A percentile compares a stretch with the other conserved stretches of the same genome.
Conservation (phyloP, 2,113 vertebrate species). For the Ptilorrhoa leucosticta region DNA sequence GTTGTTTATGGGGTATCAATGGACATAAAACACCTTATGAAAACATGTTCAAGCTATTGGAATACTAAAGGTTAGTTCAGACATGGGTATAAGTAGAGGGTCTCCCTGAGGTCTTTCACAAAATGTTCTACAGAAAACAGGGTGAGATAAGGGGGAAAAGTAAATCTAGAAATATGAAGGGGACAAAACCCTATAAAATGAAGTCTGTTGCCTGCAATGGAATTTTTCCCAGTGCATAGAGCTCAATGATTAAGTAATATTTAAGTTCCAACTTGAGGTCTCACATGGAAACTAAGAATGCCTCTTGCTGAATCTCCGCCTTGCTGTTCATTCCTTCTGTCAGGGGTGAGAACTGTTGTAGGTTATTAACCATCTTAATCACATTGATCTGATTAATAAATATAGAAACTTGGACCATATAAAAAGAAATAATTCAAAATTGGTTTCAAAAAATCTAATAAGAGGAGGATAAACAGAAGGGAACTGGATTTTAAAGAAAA, state of each 20-base stretch:
- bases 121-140: background rate
- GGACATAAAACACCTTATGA: background rate
- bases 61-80: background rate
- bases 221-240: background rate
- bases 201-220: background rate
- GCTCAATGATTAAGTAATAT: background rate
- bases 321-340: background rate
- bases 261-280: background rate
- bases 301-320: background rate
- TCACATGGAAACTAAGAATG: background rate
- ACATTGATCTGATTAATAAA: background rate
- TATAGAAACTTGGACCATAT: background rate
- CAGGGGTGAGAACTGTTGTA: background rate
- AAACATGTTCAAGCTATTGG: background rate
- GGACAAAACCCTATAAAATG: background rate
- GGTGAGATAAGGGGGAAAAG: accelerated
- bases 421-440: background rate
- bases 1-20: background rate
- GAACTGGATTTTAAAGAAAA: background rate
- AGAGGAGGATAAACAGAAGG: background rate
- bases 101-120: background rate
- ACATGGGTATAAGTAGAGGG: background rate
- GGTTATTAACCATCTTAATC: background rate
- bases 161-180: background rate
- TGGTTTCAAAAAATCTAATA: background rate